Conservation (phyloP, 2,797 vertebrate species). For the Anguilla marmorata region DNA sequence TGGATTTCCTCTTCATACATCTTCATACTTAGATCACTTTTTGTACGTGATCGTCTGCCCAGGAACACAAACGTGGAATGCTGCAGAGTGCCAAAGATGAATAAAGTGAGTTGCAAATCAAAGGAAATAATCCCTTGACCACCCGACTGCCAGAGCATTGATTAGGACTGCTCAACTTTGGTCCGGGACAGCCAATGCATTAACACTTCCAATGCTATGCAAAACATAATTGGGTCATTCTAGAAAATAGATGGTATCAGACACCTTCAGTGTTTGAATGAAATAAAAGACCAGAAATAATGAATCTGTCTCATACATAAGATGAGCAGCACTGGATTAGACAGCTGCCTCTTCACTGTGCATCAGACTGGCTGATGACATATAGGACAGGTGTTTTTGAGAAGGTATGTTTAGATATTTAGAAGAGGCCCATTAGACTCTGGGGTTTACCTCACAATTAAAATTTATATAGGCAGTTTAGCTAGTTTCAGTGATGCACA, state of each 20-base stretch:
- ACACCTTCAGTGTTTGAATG: not conserved
- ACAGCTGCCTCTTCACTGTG: not conserved
- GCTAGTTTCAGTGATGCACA: not conserved
- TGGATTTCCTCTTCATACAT: slow-evolving; percentile 99
- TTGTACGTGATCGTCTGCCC: slow-evolving; percentile 90
- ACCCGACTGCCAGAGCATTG: not conserved
- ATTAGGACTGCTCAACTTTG: not conserved
- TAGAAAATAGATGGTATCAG: not conserved
- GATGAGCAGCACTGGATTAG: not conserved
- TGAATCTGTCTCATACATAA: not conserved
- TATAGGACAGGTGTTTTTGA: not conserved
- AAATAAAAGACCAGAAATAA: not conserved
- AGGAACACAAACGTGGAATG: slow-evolving; percentile 80
- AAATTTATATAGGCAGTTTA: not conserved
- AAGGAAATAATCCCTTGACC: not conserved
- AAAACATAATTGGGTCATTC: not conserved
- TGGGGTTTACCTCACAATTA: not conserved
- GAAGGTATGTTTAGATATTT: not conserved
- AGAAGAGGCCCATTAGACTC: not conserved
- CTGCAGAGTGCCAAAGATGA: slow-evolving; percentile 57
- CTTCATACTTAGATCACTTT: slow-evolving; percentile 95
- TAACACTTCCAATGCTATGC: not conserved
- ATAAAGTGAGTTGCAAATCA: not conserved
- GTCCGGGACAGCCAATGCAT: not conserved
- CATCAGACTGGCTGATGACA: not conserved